Evolutionary conservation across 2,797 vertebrate species (phyloP), one percentile per base, ranked within the genome.

Genomic region (Threskiornis aethiopicus): DNA sequence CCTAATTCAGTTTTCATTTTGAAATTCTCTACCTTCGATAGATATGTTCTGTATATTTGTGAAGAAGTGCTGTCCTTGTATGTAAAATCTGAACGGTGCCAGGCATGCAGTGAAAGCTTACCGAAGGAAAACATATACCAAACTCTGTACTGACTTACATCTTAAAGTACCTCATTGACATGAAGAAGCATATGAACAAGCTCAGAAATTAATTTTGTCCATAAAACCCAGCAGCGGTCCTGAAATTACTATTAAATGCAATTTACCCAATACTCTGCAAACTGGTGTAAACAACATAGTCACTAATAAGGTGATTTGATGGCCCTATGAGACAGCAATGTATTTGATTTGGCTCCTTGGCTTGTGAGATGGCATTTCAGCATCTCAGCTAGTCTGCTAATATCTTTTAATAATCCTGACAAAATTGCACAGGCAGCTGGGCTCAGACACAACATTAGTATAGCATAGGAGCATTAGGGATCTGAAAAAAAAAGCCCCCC

Each of bases 341-440:
- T n/a, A 37, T 93, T 93, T 94, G 67, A 75, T 93, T 93, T 76
- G 70, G 67, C 69, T 96, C 67, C 70, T 69, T 90, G 82, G 62
- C 67, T 79, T 37, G 31, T 61, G 77, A 87, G 71, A 46, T 90
- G 77, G 47, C 39, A 83, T 89, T 94, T 51, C 59, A 91, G 65
- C 47, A 59, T 64, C 69, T 57, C 76, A 91, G 35, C 51, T 39
- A 25, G 21, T 3, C 82, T 90, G 84, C 78, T 91, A 80, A 83
- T 79, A 86, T 67, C 84, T 91, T 94, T 80, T 95, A 92, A 96
- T 97, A 94, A 87, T 49, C 87, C 61, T 89, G 78, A 91, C 75
- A 79, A 70, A 95, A 79, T 55, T 95, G 55, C 87, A 57, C 6
- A 21, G 67, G 52, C 75, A 85, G 58, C 77, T 94, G 76, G 52